Percentiles rank a stretch among this genome's conserved stretches.
These are phyloP conservation scores for Ganaspis brasiliensis DNA, from an alignment of 2,888 invertebrate genomes.

Conservation along the genomic window DNA sequence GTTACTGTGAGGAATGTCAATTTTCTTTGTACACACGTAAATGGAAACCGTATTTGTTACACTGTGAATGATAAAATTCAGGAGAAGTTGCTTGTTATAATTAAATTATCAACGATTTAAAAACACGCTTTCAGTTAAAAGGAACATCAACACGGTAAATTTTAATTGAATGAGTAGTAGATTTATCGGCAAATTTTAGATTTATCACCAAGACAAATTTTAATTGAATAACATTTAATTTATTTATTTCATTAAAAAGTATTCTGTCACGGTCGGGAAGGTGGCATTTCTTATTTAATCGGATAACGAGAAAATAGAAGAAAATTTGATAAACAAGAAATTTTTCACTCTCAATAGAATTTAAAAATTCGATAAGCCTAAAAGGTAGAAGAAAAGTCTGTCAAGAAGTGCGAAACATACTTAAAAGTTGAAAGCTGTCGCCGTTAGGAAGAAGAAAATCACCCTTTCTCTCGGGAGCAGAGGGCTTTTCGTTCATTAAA, in stretches of 20 bases:
- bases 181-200: too few species aligned
- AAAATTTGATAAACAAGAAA: neutral
- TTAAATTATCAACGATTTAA: neutral
- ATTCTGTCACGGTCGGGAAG: too few species aligned
- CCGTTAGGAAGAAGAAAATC: conserved; percentile 45
- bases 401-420: conserved; percentile 21
- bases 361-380: conserved; percentile 13
- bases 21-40: conserved; percentile 31
- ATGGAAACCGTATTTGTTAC: conserved; percentile 21
- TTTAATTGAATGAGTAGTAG: too few species aligned
- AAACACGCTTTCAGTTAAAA: neutral
- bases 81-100: neutral
- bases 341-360: neutral
- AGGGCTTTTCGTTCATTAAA: conserved; percentile 44
- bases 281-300: neutral
- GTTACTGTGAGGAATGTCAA: conserved; percentile 40
- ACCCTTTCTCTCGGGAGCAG: conserved; percentile 36
- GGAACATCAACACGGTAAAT: too few species aligned
- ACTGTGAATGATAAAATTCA: conserved; percentile 5
- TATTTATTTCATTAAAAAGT: too few species aligned
- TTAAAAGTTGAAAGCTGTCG: conserved; percentile 44
- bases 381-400: conserved; percentile 15
- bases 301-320: too few species aligned
- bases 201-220: too few species aligned
- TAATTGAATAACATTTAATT: too few species aligned